Conservation (phyloP, 2,888 invertebrate species). For the Ennomos quercinarius region DNA sequence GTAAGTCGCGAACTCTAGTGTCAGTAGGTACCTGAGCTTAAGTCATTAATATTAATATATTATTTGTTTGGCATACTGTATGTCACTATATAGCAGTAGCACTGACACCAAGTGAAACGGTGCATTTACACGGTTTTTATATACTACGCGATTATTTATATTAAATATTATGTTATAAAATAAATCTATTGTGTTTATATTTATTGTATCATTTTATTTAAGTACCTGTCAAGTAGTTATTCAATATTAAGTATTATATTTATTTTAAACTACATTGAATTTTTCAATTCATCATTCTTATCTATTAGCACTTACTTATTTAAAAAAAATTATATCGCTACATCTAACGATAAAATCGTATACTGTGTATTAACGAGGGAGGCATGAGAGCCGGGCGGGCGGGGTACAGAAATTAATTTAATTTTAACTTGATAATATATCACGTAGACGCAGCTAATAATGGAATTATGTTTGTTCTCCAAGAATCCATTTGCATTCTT, state of each 20-base stretch:
- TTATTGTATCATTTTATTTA: conserved; percentile 6
- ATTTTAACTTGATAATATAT: conserved; percentile 84
- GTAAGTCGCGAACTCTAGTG: conserved; percentile 51
- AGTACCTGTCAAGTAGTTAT: too few species aligned
- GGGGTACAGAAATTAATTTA: conserved; percentile 76
- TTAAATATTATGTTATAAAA: conserved; percentile 23
- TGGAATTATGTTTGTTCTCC: conserved; percentile 79
- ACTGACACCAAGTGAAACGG: conserved; percentile 44
- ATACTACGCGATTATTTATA: conserved; percentile 28
- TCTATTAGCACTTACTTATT: too few species aligned
- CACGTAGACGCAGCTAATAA: conserved; percentile 75
- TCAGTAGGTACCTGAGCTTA: conserved; percentile 70
- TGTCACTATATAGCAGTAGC: conserved; percentile 35
- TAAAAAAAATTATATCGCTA: too few species aligned
- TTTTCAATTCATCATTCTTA: too few species aligned
- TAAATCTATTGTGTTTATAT: conserved; percentile 31
- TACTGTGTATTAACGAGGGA: conserved; percentile 11
- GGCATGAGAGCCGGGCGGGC: conserved; percentile 38
- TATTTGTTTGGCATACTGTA: conserved; percentile 37
- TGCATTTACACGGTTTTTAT: conserved; percentile 55
- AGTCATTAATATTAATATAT: conserved; percentile 40
- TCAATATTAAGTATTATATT: too few species aligned
- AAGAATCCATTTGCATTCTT: conserved; percentile 79
- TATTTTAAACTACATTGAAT: too few species aligned
- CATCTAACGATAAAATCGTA: background rate